These are phyloP conservation scores for Sebastes nivosus DNA, from an alignment of 2,797 vertebrate species.

Conservation along the genomic window DNA sequence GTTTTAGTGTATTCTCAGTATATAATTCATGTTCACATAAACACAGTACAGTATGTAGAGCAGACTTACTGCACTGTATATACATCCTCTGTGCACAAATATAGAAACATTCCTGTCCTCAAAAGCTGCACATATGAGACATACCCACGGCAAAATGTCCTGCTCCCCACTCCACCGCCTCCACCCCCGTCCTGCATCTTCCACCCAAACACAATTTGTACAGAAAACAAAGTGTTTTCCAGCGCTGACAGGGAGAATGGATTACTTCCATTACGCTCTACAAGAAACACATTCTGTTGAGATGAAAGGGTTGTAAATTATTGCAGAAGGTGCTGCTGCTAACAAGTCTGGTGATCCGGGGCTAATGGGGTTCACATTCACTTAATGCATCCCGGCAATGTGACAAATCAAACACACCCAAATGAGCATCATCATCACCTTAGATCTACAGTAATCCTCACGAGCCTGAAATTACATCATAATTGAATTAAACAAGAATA, in stretches of 20 bases:
- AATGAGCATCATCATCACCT: slow-evolving; percentile 44
- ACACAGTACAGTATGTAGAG: neutral
- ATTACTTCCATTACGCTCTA: slow-evolving; percentile 95
- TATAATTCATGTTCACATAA: neutral
- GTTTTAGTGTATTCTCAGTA: neutral
- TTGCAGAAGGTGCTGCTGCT: slow-evolving; percentile 86
- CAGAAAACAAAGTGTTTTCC: slow-evolving; percentile 86
- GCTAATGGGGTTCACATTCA: slow-evolving; percentile 95
- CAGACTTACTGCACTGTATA: neutral
- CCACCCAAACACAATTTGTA: slow-evolving; percentile 66
- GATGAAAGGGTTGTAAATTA: slow-evolving; percentile 94
- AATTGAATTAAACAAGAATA: neutral
- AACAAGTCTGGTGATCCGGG: slow-evolving; percentile 95
- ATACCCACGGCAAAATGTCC: slow-evolving; percentile 2
- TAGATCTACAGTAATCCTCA: neutral
- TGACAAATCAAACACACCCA: slow-evolving; percentile 82
- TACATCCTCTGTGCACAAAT: slow-evolving; percentile 6
- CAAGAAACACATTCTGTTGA: slow-evolving; percentile 95
- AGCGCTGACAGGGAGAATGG: slow-evolving; percentile 90
- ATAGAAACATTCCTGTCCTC: slow-evolving; percentile 18
- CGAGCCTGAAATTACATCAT: neutral
- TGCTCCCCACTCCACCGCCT: neutral
- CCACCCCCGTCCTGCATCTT: slow-evolving; percentile 28
- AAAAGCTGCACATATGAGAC: slow-evolving; percentile 26
- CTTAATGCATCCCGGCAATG: slow-evolving; percentile 84